Percentiles rank a stretch among this genome's conserved stretches.
These are phyloP conservation scores for Bos taurus DNA, from an alignment of 2,113 vertebrate species.

Conservation along the genomic window DNA sequence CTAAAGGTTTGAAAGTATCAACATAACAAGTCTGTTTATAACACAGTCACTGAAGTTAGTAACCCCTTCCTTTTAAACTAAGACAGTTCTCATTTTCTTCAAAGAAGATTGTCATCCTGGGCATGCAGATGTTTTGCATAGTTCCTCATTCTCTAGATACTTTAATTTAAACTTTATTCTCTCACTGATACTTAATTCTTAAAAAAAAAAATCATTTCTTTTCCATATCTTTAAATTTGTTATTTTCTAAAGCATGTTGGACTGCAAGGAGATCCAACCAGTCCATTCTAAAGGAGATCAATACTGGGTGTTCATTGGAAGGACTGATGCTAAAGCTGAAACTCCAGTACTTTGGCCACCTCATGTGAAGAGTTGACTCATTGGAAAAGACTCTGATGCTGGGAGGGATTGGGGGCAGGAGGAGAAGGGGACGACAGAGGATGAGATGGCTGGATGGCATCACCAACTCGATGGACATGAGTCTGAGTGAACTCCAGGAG, in stretches of 20 bases:
- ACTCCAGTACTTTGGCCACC: too few species aligned
- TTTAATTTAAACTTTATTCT: background rate
- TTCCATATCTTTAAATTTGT: background rate
- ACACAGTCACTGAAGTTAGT: background rate
- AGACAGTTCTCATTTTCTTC: background rate
- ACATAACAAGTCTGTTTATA: background rate
- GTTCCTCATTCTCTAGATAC: background rate
- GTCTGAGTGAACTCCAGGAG: too few species aligned
- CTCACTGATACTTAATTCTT: background rate
- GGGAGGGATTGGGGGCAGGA: too few species aligned
- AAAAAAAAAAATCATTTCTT: background rate
- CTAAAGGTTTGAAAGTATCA: background rate
- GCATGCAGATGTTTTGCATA: background rate
- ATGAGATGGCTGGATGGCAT: too few species aligned
- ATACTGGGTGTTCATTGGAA: too few species aligned
- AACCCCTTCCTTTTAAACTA: background rate
- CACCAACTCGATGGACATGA: too few species aligned
- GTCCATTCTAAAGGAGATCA: too few species aligned
- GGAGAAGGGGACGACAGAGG: too few species aligned
- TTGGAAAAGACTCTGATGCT: too few species aligned
- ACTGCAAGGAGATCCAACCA: too few species aligned
- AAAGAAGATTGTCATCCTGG: background rate
- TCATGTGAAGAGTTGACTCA: too few species aligned
- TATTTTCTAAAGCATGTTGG: background rate
- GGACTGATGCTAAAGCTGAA: too few species aligned